Evolutionary conservation across 2,797 vertebrate genomes (phyloP).

Genomic region (Halcyon leucocephala): DNA sequence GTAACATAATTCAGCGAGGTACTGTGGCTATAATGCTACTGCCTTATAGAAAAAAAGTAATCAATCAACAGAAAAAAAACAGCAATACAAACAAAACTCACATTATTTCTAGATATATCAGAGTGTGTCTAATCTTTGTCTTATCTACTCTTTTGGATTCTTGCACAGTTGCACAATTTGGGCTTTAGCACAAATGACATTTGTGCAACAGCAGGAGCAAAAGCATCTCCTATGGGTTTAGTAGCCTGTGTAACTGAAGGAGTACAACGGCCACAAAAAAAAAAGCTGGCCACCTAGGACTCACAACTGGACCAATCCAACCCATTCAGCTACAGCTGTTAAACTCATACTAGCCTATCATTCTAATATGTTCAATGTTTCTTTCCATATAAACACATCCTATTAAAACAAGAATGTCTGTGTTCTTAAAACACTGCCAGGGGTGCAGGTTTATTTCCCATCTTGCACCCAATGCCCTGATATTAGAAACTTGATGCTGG

Average conservation of each 20-base stretch:
- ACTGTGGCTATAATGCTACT: not conserved
- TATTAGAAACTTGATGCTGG: not conserved
- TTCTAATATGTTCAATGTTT: not conserved
- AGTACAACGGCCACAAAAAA: not conserved
- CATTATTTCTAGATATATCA: not conserved
- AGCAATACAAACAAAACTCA: not conserved
- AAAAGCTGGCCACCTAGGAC: not conserved
- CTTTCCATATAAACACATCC: not conserved
- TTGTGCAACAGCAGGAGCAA: not conserved
- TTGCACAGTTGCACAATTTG: not conserved
- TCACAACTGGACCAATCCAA: not conserved
- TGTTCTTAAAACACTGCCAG: not conserved
- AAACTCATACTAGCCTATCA: not conserved
- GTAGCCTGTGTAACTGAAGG: not conserved
- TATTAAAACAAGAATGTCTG: not conserved
- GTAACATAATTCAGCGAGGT: not conserved
- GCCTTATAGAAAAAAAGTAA: not conserved
- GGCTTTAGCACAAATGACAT: not conserved
- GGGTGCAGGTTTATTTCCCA: not conserved
- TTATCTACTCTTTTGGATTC: accelerated
- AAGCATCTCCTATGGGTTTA: not conserved
- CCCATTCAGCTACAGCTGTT: not conserved
- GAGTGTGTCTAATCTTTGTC: not conserved
- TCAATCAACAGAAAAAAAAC: not conserved
- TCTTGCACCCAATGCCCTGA: not conserved